phyloP scores from a whole-genome alignment of 1,140 invertebrate species.

The Ylistrum balloti region DNA sequence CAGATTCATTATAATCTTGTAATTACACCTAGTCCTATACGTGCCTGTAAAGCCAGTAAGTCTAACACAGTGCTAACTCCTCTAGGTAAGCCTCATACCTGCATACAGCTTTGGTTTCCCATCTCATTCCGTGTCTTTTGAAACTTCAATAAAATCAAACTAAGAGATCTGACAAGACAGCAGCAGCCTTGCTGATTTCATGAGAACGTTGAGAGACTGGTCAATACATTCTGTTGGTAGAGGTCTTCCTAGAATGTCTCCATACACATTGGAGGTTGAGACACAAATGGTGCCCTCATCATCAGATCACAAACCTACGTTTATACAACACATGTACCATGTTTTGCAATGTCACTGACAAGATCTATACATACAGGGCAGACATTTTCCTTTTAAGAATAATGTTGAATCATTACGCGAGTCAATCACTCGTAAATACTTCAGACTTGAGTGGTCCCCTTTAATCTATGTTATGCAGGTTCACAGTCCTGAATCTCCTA shows the following conservation, averaged over 20 bases:
- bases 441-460: neutral
- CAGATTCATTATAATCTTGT: slow-evolving; percentile 37
- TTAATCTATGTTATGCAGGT: slow-evolving; percentile 3
- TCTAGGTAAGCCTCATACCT: neutral
- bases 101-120: slow-evolving; percentile 17
- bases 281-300: slow-evolving; percentile 22
- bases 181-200: neutral
- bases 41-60: neutral
- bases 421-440: neutral
- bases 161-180: neutral
- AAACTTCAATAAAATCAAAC: slow-evolving; percentile 13
- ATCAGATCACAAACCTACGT: neutral
- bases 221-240: neutral
- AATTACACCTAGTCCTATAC: neutral
- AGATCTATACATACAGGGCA: neutral
- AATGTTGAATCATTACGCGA: neutral
- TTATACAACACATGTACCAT: slow-evolving; percentile 10
- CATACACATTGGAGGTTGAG: neutral
- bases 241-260: slow-evolving; percentile 5
- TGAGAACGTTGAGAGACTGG: neutral
- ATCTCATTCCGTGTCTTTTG: slow-evolving; percentile 33
- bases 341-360: neutral
- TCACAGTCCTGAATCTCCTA: neutral
- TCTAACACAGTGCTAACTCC: neutral
- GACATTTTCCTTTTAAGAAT: slow-evolving; percentile 39